Percentiles rank a stretch among this genome's conserved stretches.
phyloP scores from a whole-genome alignment of 2,113 vertebrate genomes.

The Apodemus sylvaticus region DNA sequence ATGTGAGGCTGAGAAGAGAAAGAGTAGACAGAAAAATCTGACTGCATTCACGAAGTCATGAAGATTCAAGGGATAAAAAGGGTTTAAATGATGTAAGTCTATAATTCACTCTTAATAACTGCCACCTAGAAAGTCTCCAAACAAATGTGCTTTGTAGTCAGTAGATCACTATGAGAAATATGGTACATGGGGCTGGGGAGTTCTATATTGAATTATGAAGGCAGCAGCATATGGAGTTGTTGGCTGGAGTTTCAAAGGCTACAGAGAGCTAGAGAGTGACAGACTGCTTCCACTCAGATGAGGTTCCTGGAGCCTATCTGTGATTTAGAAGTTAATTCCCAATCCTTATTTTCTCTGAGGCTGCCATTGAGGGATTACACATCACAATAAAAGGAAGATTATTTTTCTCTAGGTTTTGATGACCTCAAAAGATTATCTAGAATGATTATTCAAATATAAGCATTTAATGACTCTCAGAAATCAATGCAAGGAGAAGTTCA shows the following conservation, averaged over 20 bases:
- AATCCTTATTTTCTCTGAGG: constrained; percentile 19
- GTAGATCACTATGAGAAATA: constrained; percentile 30
- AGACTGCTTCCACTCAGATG: not conserved
- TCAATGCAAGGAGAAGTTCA: not conserved
- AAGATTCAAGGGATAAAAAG: not conserved
- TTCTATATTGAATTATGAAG: constrained; percentile 6
- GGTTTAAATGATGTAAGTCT: not conserved
- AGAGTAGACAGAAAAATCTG: not conserved
- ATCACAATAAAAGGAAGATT: constrained; percentile 30
- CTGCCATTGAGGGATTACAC: not conserved
- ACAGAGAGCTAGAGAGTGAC: not conserved
- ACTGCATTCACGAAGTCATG: not conserved
- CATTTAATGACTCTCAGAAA: not conserved
- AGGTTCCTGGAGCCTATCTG: not conserved
- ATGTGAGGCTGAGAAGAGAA: not conserved
- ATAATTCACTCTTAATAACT: constrained; percentile 16
- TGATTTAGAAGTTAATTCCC: constrained; percentile 3
- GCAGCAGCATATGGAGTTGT: not conserved
- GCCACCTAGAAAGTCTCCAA: constrained; percentile 7
- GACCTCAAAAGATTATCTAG: not conserved
- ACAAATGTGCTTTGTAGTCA: constrained; percentile 38
- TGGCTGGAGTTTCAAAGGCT: constrained; percentile 16
- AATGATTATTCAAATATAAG: constrained; percentile 24
- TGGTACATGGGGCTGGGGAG: not conserved
- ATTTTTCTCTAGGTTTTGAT: not conserved